phyloP scores from a whole-genome alignment of 2,888 invertebrate genomes.

The Strigamia crassipes region DNA sequence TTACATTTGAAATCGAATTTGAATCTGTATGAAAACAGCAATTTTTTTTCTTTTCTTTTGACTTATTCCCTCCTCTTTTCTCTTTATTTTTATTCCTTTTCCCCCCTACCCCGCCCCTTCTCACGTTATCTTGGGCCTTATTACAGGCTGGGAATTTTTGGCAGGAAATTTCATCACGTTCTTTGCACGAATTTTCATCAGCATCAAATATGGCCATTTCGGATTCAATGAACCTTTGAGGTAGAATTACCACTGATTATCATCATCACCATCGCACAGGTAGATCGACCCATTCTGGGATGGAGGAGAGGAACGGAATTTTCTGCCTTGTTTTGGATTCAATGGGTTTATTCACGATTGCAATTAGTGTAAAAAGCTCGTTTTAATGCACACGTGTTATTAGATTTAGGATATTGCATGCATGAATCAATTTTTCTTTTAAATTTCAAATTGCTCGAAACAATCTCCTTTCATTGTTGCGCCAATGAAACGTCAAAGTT shows the following conservation, averaged over 20 bases:
- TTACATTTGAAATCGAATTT: neutral
- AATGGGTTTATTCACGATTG: neutral
- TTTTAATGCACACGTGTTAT: no score
- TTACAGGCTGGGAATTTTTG: neutral
- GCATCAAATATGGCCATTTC: conserved; percentile 25
- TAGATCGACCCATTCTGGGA: conserved; percentile 10
- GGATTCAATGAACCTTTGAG: conserved; percentile 30
- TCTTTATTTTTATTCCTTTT: neutral
- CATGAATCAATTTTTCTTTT: no score
- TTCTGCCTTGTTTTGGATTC: neutral
- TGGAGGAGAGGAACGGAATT: neutral
- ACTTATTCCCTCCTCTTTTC: no score
- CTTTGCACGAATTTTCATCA: conserved; percentile 28
- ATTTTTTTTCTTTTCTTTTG: neutral
- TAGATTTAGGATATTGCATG: no score
- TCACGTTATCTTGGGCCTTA: neutral
- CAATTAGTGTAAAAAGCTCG: no score
- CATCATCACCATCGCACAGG: conserved; percentile 34
- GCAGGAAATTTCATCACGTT: conserved; percentile 14
- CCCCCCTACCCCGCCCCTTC: neutral
- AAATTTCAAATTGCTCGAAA: no score
- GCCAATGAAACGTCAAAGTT: no score
- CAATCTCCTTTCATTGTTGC: no score
- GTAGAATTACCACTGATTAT: conserved; percentile 26
- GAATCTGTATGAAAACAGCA: neutral